Evolutionary conservation across 2,113 vertebrate genomes (phyloP), one percentile per base, ranked within the genome.

Genomic region (Alectura lathami): DNA sequence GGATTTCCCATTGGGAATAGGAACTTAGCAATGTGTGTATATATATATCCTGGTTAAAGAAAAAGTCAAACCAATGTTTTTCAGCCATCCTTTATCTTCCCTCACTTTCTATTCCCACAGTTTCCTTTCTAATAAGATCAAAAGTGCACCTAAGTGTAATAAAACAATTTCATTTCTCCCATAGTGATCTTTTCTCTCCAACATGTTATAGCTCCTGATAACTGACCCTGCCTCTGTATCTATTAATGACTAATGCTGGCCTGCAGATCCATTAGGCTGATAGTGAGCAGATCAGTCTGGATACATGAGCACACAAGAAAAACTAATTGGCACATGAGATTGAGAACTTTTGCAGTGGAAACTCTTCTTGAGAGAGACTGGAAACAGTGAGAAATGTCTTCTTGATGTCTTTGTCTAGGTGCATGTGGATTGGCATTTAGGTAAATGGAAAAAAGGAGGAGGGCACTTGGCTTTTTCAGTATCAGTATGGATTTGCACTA

Each of bases 231-330:
- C 48, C 51, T 86, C 84, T 1, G 21, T 91, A 86, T 92, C 92
- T 89, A 92, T 96, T 96, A 64, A 83, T 96, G 88, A 83, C n/a
- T 29, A 56, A 40, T 73, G 70, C 69, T 77, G 54, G 14, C n/a
- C 73, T 66, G 45, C n/a, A 88, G 88, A 96, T 97, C 81, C 84
- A 88, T 91, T 67, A 12, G 48, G 64, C 8, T 92, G 84, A 90
- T 86, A 91, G 88, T 22, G 63, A 91, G 34, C 11, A 56, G 56
- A 60, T 81, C 83, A 76, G 66, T 88, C 54, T 34, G 53, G 91
- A 82, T 59, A 83, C 9, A 47, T 7, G 29, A 24, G 75, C 48
- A 84, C 63, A 79, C 34, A 73, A 73, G 83, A 77, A 36, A 36
- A 60, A 48, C 48, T 91, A 85, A 83, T 86, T 89, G 47, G 45